These are phyloP conservation scores for Leucozona laternaria DNA, from an alignment of 2,888 invertebrate genomes.

Conservation along the genomic window DNA sequence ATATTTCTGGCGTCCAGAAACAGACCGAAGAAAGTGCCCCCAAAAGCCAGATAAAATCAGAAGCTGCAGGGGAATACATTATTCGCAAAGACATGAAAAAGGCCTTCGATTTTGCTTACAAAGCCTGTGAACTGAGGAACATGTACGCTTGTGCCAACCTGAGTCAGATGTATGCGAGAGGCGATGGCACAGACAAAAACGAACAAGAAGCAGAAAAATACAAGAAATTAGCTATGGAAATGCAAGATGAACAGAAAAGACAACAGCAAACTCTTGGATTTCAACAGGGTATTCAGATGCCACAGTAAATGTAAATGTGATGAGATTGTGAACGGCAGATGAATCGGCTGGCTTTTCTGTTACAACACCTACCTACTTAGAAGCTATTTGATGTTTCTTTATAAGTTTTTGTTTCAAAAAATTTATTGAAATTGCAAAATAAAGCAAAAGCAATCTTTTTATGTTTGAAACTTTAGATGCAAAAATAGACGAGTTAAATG, in stretches of 20 bases:
- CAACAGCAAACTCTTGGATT: constrained; percentile 84
- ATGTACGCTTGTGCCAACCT: constrained; percentile 95
- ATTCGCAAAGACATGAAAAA: constrained; percentile 89
- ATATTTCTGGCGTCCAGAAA: constrained; percentile 89
- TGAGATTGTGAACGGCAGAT: not conserved
- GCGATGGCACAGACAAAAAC: constrained; percentile 92
- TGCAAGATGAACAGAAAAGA: constrained; percentile 88
- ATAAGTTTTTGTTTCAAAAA: constrained; percentile 19
- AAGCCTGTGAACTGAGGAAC: constrained; percentile 93
- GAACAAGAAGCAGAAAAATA: constrained; percentile 89
- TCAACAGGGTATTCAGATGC: constrained; percentile 85
- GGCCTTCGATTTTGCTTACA: constrained; percentile 90
- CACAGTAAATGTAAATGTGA: constrained; percentile 77
- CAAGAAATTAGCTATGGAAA: constrained; percentile 88
- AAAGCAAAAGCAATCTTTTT: constrained; percentile 15
- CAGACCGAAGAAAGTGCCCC: constrained; percentile 81
- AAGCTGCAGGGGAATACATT: constrained; percentile 84
- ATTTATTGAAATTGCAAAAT: constrained; percentile 35
- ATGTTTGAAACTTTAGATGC: not conserved
- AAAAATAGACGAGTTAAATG: not conserved
- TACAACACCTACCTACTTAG: constrained; percentile 17
- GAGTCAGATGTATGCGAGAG: constrained; percentile 93
- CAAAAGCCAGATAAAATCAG: constrained; percentile 77
- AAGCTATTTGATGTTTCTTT: constrained; percentile 25
- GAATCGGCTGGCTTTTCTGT: not conserved